These are phyloP conservation scores for Capra hircus DNA, from an alignment of 2,113 vertebrate species.

Conservation along the genomic window DNA sequence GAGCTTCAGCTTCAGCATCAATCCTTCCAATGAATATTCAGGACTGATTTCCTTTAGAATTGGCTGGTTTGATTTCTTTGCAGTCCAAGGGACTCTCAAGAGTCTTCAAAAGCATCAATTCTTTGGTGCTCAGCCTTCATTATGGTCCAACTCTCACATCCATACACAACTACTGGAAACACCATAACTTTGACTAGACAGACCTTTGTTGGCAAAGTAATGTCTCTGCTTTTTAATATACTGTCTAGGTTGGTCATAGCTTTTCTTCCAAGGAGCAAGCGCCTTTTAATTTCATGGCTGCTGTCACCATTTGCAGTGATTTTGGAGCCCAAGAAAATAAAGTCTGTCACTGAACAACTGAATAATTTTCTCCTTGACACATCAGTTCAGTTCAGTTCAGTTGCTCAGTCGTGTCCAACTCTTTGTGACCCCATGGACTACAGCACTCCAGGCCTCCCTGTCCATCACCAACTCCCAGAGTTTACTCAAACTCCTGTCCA, in stretches of 20 bases:
- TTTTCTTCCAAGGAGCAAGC: neutral
- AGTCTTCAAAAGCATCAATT: neutral
- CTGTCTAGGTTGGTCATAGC: neutral
- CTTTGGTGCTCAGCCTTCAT: neutral
- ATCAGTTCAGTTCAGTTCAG: neutral
- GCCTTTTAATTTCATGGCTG: neutral
- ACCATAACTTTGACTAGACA: neutral
- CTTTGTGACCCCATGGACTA: neutral
- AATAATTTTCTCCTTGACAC: neutral
- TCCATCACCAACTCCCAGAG: neutral
- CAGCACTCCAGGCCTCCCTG: neutral
- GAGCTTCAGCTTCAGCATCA: neutral
- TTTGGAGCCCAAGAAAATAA: neutral
- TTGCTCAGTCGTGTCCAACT: neutral
- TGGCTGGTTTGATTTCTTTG: neutral
- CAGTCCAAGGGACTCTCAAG: neutral
- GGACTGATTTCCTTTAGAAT: neutral
- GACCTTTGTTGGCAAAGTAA: neutral
- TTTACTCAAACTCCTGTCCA: neutral
- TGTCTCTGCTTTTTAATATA: neutral
- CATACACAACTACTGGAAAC: neutral
- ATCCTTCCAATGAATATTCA: neutral
- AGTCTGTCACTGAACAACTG: neutral
- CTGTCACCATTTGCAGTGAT: neutral
- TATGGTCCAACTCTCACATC: neutral